Evolutionary conservation across 2,797 vertebrate genomes (phyloP).

Genomic region (Onychomys torridus): DNA sequence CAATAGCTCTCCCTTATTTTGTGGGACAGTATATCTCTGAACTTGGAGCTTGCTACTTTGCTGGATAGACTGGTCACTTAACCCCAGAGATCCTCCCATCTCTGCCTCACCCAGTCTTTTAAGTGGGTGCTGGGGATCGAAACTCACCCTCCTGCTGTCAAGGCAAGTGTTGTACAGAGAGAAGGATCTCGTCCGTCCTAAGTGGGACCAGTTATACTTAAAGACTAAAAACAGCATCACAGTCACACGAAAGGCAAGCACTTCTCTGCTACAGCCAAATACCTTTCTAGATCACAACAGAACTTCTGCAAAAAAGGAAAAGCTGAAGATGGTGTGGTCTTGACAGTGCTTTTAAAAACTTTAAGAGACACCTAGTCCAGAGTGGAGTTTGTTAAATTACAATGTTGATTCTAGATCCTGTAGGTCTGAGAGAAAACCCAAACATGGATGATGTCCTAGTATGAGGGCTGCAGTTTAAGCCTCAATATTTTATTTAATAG

Average conservation of each 20-base stretch:
- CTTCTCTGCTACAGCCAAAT: neutral
- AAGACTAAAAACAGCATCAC: neutral
- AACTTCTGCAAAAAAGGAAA: neutral
- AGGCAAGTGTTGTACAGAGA: too few relatives aligned
- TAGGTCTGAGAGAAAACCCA: neutral
- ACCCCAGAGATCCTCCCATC: neutral
- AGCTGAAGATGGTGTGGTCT: neutral
- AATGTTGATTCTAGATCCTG: neutral
- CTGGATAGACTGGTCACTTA: neutral
- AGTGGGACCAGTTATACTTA: neutral
- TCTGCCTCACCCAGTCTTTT: neutral
- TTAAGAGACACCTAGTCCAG: neutral
- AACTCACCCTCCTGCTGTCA: neutral
- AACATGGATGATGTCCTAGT: neutral
- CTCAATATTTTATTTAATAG: neutral
- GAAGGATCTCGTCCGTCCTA: neutral
- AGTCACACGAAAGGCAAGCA: neutral
- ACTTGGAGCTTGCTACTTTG: neutral
- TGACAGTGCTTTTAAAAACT: neutral
- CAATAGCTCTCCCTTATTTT: neutral
- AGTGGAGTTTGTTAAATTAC: neutral
- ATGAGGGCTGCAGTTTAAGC: neutral
- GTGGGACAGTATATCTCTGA: neutral
- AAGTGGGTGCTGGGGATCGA: neutral
- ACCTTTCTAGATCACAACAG: neutral